These are phyloP conservation scores for Turritopsis rubra DNA, from an alignment of 30 jellyfish, hydroid and myxozoan species.

Conservation along the genomic window DNA sequence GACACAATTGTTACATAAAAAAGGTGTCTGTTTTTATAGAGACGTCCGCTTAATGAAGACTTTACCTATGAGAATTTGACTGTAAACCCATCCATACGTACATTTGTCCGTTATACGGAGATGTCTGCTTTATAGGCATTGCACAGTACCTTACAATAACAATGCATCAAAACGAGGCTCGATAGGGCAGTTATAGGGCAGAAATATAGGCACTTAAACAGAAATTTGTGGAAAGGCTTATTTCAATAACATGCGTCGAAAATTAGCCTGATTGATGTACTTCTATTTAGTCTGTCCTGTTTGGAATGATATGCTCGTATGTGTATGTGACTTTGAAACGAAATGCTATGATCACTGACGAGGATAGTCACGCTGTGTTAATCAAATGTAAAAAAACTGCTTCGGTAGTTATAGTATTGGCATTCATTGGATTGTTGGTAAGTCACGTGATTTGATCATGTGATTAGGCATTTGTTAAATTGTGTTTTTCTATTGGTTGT, in stretches of 20 bases:
- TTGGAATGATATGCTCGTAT: constrained; percentile 80
- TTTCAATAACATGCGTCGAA: no score
- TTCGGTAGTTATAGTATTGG: constrained; percentile 28
- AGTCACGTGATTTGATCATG: constrained; percentile 2
- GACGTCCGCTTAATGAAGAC: no score
- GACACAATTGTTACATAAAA: no score
- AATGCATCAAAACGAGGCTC: no score
- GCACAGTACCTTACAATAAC: neutral
- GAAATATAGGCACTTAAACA: no score
- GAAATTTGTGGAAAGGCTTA: no score
- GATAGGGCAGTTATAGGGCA: no score
- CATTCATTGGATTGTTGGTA: constrained; percentile 63
- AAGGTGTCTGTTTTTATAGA: no score
- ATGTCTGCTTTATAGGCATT: no score
- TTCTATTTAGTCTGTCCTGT: constrained; percentile 58
- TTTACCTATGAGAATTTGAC: no score
- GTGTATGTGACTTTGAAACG: constrained; percentile 63
- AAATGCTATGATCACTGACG: constrained; percentile 43
- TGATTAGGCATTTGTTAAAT: neutral
- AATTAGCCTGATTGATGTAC: neutral
- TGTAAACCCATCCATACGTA: no score
- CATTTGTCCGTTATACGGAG: no score
- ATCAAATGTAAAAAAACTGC: constrained; percentile 24
- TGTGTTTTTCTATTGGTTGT: neutral
- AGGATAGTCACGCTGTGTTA: constrained; percentile 20